These are phyloP conservation scores for Halocynthia aurantium DNA, from an alignment of 23 tunicate genomes.

Conservation along the genomic window DNA sequence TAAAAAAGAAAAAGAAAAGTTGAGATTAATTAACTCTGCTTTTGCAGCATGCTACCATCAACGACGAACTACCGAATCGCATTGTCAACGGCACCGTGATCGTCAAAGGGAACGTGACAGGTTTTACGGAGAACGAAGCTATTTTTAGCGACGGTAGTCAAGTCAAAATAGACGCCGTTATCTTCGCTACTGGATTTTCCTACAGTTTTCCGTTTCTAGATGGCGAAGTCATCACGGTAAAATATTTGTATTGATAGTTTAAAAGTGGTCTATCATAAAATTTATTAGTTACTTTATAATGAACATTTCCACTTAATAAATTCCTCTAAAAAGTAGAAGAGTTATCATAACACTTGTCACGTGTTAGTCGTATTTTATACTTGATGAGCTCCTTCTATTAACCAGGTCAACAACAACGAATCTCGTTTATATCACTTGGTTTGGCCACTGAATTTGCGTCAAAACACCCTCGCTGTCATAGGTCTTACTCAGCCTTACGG, in stretches of 20 bases:
- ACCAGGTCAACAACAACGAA: neutral
- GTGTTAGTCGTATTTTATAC: too few relatives aligned
- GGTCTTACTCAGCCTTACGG: neutral
- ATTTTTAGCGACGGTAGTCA: constrained; percentile 19
- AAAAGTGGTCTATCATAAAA: too few relatives aligned
- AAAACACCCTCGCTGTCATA: constrained; percentile 1
- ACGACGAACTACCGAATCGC: constrained; percentile 34
- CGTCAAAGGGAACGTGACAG: constrained; percentile 16
- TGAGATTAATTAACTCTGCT: neutral
- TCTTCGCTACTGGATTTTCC: constrained; percentile 38
- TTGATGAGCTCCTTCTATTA: too few relatives aligned
- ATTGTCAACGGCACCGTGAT: constrained; percentile 24
- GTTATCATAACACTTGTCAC: too few relatives aligned
- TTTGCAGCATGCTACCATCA: constrained; percentile 25
- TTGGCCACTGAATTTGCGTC: neutral
- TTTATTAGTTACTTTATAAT: too few relatives aligned
- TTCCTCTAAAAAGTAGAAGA: too few relatives aligned
- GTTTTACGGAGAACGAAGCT: constrained; percentile 14
- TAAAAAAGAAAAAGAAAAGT: neutral
- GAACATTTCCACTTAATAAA: too few relatives aligned
- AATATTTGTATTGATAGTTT: neutral
- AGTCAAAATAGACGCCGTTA: constrained; percentile 23
- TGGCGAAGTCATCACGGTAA: neutral
- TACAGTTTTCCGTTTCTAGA: constrained; percentile 19
- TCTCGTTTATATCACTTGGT: neutral